Conservation (phyloP, 2,113 vertebrate species). For the Phaethornis superciliosus region DNA sequence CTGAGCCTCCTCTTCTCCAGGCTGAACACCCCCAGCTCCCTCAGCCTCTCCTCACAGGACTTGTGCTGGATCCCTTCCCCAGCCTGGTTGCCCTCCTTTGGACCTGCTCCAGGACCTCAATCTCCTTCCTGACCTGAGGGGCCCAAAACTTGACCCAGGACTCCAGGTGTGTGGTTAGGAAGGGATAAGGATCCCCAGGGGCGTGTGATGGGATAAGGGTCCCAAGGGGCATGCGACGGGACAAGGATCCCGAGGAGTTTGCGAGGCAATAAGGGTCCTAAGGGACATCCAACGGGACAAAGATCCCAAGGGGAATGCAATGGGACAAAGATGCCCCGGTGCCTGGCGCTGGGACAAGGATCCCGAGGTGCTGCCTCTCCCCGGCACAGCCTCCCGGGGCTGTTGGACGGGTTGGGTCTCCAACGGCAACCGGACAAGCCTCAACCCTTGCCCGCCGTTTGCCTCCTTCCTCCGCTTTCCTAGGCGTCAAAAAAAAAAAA, state of each 20-base stretch:
- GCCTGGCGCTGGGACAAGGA: neutral
- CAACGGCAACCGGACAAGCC: conserved; percentile 48
- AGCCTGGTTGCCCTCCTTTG: no score
- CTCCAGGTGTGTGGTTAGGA: no score
- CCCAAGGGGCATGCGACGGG: neutral
- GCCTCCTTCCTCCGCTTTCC: neutral
- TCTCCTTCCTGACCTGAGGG: no score
- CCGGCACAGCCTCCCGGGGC: neutral
- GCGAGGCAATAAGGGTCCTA: neutral
- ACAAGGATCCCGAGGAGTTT: neutral
- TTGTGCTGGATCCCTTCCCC: no score
- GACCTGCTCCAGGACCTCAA: no score
- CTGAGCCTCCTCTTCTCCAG: no score
- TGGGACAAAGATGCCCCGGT: neutral
- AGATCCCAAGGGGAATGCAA: neutral
- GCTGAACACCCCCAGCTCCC: no score
- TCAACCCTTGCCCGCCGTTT: neutral
- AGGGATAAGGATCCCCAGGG: neutral
- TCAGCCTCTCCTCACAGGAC: no score
- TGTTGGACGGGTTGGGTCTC: conserved; percentile 2
- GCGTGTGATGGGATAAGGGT: no score
- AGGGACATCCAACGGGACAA: neutral
- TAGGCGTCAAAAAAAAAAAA: neutral
- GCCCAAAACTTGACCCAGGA: no score
- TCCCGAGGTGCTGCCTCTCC: neutral